Conservation (phyloP, 2,113 vertebrate genomes). For the Trogon melanurus region DNA sequence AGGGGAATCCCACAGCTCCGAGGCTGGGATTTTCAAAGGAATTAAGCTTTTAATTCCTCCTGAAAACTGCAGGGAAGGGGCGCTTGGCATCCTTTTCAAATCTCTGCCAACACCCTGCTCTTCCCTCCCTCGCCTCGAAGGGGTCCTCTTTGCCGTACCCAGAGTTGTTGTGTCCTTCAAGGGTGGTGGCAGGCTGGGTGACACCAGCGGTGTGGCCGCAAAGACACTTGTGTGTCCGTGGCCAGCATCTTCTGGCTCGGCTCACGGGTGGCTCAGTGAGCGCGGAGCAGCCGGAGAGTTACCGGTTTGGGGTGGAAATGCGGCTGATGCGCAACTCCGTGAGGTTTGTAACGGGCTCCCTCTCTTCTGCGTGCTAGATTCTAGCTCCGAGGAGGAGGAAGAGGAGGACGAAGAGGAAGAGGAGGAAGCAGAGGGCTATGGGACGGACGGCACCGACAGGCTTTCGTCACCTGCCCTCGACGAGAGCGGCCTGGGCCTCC, state of each 20-base stretch:
- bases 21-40: constrained; percentile 47
- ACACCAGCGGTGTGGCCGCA: background rate
- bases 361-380: constrained; percentile 83
- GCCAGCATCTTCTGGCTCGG: background rate
- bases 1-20: constrained; percentile 52
- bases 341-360: constrained; percentile 33
- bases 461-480: constrained; percentile 81
- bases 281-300: background rate
- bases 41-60: constrained; percentile 41
- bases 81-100: background rate
- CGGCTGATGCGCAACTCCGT: background rate
- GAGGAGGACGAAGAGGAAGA: constrained; percentile 78
- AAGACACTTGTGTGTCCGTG: background rate
- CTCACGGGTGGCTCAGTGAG: background rate
- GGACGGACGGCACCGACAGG: constrained; percentile 74
- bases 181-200: constrained; percentile 39
- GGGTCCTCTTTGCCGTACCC: background rate
- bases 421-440: constrained; percentile 76
- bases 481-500: constrained; percentile 92
- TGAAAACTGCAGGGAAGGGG: constrained; percentile 36
- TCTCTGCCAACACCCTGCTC: background rate
- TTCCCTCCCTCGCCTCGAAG: background rate
- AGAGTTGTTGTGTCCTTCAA: background rate
- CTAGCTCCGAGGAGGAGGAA: constrained; percentile 82
- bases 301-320: background rate